Evolutionary conservation across 2,888 invertebrate species (phyloP).

Genomic region (Callosobruchus maculatus): DNA sequence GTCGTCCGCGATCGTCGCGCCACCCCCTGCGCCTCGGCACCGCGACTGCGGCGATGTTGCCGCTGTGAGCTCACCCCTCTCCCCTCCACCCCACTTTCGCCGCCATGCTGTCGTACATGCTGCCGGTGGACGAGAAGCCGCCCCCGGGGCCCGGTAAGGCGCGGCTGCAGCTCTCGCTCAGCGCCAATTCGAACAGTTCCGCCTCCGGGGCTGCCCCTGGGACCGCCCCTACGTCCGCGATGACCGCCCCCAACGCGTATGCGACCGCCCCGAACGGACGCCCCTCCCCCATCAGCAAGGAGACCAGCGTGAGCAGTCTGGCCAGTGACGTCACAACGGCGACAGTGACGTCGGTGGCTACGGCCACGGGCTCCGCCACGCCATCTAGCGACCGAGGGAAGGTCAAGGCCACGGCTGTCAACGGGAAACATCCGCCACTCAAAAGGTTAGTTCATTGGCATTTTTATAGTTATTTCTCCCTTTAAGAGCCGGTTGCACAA

Average conservation of each 20-base stretch:
- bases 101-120: slow-evolving; percentile 74
- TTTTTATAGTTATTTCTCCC: too few species aligned
- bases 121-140: slow-evolving; percentile 74
- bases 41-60: neutral
- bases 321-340: slow-evolving; percentile 62
- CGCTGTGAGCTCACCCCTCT: neutral
- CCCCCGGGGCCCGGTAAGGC: slow-evolving; percentile 54
- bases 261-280: slow-evolving; percentile 16
- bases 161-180: slow-evolving; percentile 51
- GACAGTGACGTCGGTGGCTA: slow-evolving; percentile 52
- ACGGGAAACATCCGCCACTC: slow-evolving; percentile 67
- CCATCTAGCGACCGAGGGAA: slow-evolving; percentile 63
- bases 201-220: slow-evolving; percentile 49
- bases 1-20: neutral
- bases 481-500: too few species aligned
- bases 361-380: slow-evolving; percentile 53
- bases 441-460: slow-evolving; percentile 58
- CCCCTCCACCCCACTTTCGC: neutral
- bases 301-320: slow-evolving; percentile 69
- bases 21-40: neutral
- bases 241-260: slow-evolving; percentile 12
- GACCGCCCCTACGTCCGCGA: slow-evolving; percentile 8
- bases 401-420: slow-evolving; percentile 66
- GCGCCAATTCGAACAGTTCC: slow-evolving; percentile 6
- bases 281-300: slow-evolving; percentile 53